Conservation (phyloP, 1,140 invertebrate species). For the Drosophila nigrodunni region DNA sequence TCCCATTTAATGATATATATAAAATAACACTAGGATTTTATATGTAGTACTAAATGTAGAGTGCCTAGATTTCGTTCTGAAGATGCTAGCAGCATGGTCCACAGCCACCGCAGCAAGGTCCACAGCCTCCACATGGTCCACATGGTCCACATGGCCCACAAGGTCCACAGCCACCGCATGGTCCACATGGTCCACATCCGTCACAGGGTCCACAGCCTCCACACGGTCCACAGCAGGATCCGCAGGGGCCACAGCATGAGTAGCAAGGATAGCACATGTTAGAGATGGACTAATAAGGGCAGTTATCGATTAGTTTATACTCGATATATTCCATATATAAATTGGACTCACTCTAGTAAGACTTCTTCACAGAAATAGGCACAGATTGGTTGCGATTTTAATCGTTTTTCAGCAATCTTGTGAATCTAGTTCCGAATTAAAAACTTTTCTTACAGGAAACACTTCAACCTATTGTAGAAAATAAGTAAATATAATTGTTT, state of each 20-base stretch:
- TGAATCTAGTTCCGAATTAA: neutral
- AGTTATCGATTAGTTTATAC: no score
- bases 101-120: constrained; percentile 1
- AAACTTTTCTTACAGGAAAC: constrained; percentile 4
- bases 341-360: no score
- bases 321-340: neutral
- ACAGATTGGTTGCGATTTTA: neutral
- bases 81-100: neutral
- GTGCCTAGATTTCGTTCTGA: constrained; percentile 20
- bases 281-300: neutral
- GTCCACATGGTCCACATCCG: neutral
- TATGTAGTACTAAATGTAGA: neutral
- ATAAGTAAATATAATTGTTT: neutral
- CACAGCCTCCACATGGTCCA: constrained; percentile 11
- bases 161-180: neutral
- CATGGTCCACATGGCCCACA: constrained; percentile 7
- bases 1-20: neutral
- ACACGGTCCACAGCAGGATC: neutral
- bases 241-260: constrained; percentile 1
- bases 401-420: neutral
- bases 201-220: neutral
- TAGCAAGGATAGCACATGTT: constrained; percentile 14
- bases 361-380: constrained; percentile 20
- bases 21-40: neutral
- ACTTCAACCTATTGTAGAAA: constrained; percentile 1